Conservation (phyloP, 2,797 vertebrate genomes). For the Smutsia temminckii region DNA sequence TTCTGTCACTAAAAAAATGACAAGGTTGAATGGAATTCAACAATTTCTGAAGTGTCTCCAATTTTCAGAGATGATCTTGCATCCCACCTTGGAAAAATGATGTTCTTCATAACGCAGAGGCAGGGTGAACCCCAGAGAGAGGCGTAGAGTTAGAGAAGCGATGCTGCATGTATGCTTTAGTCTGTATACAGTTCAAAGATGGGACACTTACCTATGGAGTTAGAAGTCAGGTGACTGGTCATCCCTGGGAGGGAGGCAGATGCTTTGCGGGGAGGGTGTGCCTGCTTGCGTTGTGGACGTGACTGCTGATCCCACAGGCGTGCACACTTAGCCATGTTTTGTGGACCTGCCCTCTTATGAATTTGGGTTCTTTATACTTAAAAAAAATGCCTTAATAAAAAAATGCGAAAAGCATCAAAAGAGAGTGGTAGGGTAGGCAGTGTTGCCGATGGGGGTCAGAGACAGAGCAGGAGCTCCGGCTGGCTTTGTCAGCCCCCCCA, state of each 20-base stretch:
- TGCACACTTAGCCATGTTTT: neutral
- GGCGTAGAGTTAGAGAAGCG: accelerated
- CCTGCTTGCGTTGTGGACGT: accelerated
- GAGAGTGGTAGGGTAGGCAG: neutral
- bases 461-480: neutral
- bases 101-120: neutral
- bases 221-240: accelerated
- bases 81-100: neutral
- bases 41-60: neutral
- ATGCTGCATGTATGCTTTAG: accelerated
- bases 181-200: neutral
- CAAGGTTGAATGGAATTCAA: neutral
- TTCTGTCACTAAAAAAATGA: neutral
- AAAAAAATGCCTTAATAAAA: neutral
- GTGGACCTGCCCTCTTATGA: accelerated
- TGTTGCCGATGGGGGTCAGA: accelerated
- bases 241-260: neutral
- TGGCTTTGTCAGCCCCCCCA: too few species aligned
- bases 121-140: too few species aligned
- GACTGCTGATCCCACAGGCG: neutral
- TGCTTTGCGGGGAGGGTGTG: neutral
- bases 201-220: too few species aligned
- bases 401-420: neutral
- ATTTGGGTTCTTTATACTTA: neutral
- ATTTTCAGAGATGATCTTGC: neutral